Percentiles rank a stretch among this genome's conserved stretches.
Conservation (phyloP, 35 echinoderm and acorn worm genomes). For the Amphiura filiformis region DNA sequence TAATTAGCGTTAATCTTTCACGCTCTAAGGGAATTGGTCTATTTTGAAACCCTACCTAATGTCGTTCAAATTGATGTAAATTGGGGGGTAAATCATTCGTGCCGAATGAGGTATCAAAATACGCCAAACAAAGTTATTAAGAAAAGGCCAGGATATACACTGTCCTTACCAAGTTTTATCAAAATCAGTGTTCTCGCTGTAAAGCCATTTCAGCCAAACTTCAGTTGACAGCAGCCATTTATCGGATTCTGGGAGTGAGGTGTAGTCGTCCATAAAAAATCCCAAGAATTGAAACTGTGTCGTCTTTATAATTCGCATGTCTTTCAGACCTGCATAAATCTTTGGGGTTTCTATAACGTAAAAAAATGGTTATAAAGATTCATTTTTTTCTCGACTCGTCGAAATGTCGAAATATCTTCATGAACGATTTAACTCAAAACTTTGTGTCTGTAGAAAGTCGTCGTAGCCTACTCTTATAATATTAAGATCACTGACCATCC, state of each 20-base stretch:
- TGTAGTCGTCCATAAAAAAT: constrained; percentile 54
- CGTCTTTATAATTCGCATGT: constrained; percentile 60
- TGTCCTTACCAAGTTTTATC: constrained; percentile 59
- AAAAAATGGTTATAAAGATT: background rate
- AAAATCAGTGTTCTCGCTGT: constrained; percentile 22
- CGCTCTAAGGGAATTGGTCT: too few relatives aligned
- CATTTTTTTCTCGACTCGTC: background rate
- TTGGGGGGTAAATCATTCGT: background rate
- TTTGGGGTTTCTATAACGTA: constrained; percentile 13
- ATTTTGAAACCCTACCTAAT: background rate
- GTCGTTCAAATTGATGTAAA: background rate
- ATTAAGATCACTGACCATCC: too few relatives aligned
- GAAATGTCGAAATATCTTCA: too few relatives aligned
- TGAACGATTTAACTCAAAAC: too few relatives aligned
- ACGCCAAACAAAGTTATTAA: background rate
- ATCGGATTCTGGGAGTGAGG: constrained; percentile 44
- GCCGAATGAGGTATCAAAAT: background rate
- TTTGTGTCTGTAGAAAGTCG: too few relatives aligned
- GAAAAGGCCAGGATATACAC: background rate
- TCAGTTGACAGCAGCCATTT: constrained; percentile 40
- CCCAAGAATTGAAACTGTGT: constrained; percentile 57
- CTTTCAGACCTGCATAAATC: constrained; percentile 51
- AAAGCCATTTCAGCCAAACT: constrained; percentile 46
- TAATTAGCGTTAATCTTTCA: too few relatives aligned
- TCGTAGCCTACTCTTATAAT: too few relatives aligned